These are phyloP conservation scores for Cryptus armator DNA, from an alignment of 2,888 invertebrate genomes.

Conservation along the genomic window DNA sequence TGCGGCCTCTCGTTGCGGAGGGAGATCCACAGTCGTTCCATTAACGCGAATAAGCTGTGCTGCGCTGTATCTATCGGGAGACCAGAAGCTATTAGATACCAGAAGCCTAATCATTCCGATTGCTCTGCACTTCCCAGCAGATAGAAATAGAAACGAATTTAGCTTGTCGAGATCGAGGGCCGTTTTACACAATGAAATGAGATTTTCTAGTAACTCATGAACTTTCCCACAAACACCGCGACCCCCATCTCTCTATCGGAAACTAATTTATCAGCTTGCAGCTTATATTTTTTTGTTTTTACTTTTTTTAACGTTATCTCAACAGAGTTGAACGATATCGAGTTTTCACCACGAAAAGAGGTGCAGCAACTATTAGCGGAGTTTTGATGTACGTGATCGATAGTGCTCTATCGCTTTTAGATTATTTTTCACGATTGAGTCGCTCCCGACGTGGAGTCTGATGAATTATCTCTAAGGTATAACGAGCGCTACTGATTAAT, in stretches of 20 bases:
- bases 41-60: constrained; percentile 55
- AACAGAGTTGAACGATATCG: constrained; percentile 13
- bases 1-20: constrained; percentile 16
- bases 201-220: constrained; percentile 22
- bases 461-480: constrained; percentile 49
- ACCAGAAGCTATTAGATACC: constrained; percentile 31
- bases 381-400: constrained; percentile 63
- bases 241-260: constrained; percentile 30
- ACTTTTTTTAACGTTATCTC: constrained; percentile 18
- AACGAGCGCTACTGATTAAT: constrained; percentile 56
- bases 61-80: constrained; percentile 41
- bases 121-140: background rate
- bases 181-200: constrained; percentile 21
- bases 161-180: constrained; percentile 1
- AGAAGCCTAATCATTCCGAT: constrained; percentile 18
- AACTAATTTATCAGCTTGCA: constrained; percentile 43
- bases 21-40: constrained; percentile 43
- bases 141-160: background rate
- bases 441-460: constrained; percentile 17
- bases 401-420: constrained; percentile 36
- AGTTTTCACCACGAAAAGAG: constrained; percentile 33
- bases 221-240: constrained; percentile 55
- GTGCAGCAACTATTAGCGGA: constrained; percentile 58
- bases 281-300: background rate
- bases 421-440: constrained; percentile 38